Conservation (phyloP, 2,797 vertebrate species). For the Gallirallus australis region DNA sequence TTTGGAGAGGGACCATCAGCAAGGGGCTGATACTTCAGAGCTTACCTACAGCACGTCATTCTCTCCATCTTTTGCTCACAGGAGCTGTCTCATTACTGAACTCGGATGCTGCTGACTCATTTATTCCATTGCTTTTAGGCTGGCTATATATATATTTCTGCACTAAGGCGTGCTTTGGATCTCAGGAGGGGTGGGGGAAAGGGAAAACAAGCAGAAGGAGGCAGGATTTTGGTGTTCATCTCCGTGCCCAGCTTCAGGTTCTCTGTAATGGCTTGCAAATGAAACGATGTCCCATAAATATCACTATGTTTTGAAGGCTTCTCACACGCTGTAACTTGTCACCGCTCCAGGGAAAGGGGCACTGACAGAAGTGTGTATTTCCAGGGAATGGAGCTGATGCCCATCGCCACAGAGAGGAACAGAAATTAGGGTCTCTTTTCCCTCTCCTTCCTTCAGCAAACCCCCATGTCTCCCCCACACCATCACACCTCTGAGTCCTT, state of each 20-base stretch:
- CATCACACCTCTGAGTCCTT: neutral
- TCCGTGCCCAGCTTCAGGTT: neutral
- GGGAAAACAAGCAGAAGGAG: neutral
- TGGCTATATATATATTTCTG: neutral
- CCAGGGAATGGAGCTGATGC: neutral
- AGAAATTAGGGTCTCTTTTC: neutral
- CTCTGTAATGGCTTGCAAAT: neutral
- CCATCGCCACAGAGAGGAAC: neutral
- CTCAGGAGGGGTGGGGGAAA: neutral
- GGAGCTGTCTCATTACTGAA: neutral
- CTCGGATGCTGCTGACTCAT: neutral
- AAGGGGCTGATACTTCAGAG: neutral
- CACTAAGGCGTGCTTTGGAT: neutral
- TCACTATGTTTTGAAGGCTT: neutral
- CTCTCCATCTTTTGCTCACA: neutral
- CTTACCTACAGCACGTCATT: fast-evolving
- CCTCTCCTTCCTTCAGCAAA: neutral
- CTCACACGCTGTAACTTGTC: neutral
- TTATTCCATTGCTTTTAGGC: neutral
- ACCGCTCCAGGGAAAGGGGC: fast-evolving
- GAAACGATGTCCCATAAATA: neutral
- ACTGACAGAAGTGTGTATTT: neutral
- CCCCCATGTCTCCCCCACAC: neutral
- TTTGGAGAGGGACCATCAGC: neutral
- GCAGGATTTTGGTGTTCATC: neutral